Evolutionary conservation across 2,797 vertebrate species (phyloP), one percentile per base, ranked within the genome.

Genomic region (Merluccius polli): DNA sequence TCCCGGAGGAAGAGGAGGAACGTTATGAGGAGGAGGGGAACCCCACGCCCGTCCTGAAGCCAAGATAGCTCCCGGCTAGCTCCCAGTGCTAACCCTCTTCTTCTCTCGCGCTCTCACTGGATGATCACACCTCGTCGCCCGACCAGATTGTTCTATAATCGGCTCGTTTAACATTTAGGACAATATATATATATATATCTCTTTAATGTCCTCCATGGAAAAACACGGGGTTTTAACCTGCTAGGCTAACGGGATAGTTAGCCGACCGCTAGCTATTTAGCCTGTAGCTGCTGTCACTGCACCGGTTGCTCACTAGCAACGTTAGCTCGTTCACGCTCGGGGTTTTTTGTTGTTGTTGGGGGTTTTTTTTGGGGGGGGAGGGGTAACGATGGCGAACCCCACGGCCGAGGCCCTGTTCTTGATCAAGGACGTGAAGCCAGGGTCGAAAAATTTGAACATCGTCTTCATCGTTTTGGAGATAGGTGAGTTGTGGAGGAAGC

Each of bases 381-480:
- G n/a, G n/a, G n/a, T n/a, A 72, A 86, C 70, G 30, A 95, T 95
- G 94, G 93, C 94, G 93, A 93, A 92, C 82, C 86, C 94, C 79
- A 84, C 93, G 86, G 94, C 82, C 92, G 96, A 98, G 81, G 92
- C 94, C 38, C 87, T 93, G 87, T 88, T 95, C 84, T 93, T 97
- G 83, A 93, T 99, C 89, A 99, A 97, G 96, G 98, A 99, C 79
- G 97, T 98, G 91, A 98, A 97, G 91, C 91, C 98, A 38, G 98
- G 97, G 83, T 93, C 94, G 90, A 99, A 99, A 96, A 99, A 99
- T 84, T 90, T 99, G 92, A 97, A 98, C 94, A 96, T 99, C 93
- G 92, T 99, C 84, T 99, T 99, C 95, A 99, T 99, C 95, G 98
- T 99, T 82, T 94, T 99, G 96, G 98, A 99, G 92, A 99, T 99